Percentiles rank a stretch among this genome's conserved stretches.
Evolutionary conservation across 2,888 invertebrate genomes (phyloP).

Genomic region (Cactoblastis cactorum): DNA sequence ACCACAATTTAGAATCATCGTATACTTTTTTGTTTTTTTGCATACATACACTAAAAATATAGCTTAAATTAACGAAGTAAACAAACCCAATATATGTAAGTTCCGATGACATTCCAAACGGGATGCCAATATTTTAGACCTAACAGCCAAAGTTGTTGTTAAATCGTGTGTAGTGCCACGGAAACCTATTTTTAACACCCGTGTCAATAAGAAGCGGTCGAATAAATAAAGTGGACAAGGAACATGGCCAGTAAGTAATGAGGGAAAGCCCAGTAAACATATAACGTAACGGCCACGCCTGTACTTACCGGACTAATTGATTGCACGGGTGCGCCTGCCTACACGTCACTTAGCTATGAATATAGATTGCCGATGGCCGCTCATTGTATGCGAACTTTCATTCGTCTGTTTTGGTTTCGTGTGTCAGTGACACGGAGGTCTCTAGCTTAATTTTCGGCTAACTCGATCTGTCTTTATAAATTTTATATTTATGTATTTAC

Average conservation of each 20-base stretch:
- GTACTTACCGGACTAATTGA: slow-evolving; percentile 63
- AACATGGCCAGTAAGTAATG: slow-evolving; percentile 66
- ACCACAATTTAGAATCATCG: no score
- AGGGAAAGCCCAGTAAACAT: slow-evolving; percentile 65
- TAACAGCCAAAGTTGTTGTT: slow-evolving; percentile 9
- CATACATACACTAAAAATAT: background rate
- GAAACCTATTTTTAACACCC: slow-evolving; percentile 29
- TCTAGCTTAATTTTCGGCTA: no score
- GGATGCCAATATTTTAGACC: slow-evolving; percentile 2
- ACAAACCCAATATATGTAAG: background rate
- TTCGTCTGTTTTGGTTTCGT: slow-evolving; percentile 1
- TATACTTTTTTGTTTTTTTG: no score
- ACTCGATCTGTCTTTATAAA: no score
- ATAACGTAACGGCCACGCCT: slow-evolving; percentile 58
- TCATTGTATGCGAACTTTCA: slow-evolving; percentile 6
- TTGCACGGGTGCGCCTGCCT: slow-evolving; percentile 47
- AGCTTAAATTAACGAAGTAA: background rate
- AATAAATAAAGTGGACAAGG: slow-evolving; percentile 28
- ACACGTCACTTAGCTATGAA: slow-evolving; percentile 20
- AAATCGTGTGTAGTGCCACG: slow-evolving; percentile 16
- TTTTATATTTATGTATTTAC: no score
- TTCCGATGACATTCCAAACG: background rate
- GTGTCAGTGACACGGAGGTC: no score
- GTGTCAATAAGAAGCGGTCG: slow-evolving; percentile 36
- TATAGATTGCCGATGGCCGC: slow-evolving; percentile 19